Conservation (phyloP, 2,797 vertebrate species). For the Schizopygopsis pylzovi region DNA sequence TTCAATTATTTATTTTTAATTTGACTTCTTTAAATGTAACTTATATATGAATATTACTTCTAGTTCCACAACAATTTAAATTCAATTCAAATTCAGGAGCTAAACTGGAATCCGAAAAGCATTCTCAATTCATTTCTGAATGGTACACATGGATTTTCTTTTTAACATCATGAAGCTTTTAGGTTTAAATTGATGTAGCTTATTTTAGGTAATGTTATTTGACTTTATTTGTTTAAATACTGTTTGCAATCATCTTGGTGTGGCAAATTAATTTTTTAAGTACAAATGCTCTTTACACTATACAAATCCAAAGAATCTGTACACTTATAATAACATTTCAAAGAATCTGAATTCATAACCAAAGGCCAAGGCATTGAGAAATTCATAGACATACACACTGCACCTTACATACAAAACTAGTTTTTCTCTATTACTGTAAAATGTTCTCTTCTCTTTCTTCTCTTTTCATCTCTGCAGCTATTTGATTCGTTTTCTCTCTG, state of each 20-base stretch:
- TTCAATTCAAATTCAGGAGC: no score
- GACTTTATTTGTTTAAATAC: not conserved
- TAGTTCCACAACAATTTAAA: no score
- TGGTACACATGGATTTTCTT: no score
- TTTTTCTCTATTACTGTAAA: not conserved
- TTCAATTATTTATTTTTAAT: not conserved
- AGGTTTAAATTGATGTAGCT: not conserved
- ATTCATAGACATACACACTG: slow-evolving; percentile 15
- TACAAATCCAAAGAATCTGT: not conserved
- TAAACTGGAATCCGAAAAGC: no score
- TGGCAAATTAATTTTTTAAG: not conserved
- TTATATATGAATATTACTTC: no score
- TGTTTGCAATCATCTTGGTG: not conserved
- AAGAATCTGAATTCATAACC: not conserved
- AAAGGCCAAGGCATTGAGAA: no score
- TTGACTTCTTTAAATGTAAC: no score
- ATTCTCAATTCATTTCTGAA: not conserved
- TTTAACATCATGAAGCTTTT: no score
- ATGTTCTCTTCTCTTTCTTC: not conserved
- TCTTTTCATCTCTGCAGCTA: slow-evolving; percentile 1
- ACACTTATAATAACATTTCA: not conserved
- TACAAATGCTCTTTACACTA: not conserved
- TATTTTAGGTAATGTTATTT: not conserved
- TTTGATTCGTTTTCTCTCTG: not conserved
- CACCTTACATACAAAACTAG: not conserved